Evolutionary conservation across 1,140 invertebrate species (phyloP), one percentile per base, ranked within the genome.

Genomic region (Lethrus apterus): DNA sequence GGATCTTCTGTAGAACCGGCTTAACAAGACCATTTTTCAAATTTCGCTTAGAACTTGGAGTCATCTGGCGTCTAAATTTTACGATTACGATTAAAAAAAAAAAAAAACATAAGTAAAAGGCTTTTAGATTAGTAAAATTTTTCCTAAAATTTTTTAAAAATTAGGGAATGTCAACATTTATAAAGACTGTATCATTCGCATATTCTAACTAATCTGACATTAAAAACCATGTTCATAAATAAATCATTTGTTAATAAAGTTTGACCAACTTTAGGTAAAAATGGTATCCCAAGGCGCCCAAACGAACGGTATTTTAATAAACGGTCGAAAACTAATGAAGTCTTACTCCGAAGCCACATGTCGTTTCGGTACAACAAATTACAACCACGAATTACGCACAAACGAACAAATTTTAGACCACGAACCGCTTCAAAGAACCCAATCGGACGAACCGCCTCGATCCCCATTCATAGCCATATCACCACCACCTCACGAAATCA

Each of bases 231-330:
- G 10, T 26, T 5, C 4, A 26, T 26, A 26, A 26, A 26, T 26
- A 26, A 26, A 26, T 26, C 4, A 4, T 26, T 26, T 26, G 4
- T 26, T 26, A 26, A 7, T 26, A 26, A 5, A n/a, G 24, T 26
- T 26, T 26, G 5, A 7, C 8, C 29, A 34, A 48, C 40, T 51
- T 10, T 24, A 83, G 77, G 85, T 89, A 26, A 85, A 84, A 64
- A 89, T 90, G 80, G 85, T 90, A 14, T 89, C 87, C 2, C 87
- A 90, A 63, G 87, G 86, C 14, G 87, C 88, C 4, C 88, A 90
- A 67, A 91, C 88, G 1, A 90, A 90, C 68, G 86, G 87, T 1
- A 70, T 81, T 14, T 69, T 79, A 17, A 47, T 59, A 18, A 76
- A 77, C 44, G 77, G 78, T 11, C 70, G 86, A 49, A 84, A 83